These are phyloP conservation scores for Kuschelorhynchus macadamiae DNA, from an alignment of 2,888 invertebrate genomes.

Conservation along the genomic window DNA sequence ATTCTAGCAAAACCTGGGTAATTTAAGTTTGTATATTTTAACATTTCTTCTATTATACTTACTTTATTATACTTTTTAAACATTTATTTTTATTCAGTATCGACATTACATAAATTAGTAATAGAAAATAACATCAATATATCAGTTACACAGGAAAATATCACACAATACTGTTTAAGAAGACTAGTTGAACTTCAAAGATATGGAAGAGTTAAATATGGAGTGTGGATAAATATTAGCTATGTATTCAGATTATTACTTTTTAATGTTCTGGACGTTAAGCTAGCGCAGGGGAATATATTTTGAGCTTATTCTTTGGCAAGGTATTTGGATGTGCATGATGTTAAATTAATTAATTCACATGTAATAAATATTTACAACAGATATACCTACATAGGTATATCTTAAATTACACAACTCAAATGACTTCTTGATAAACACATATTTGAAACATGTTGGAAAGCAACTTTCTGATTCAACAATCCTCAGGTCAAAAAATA, in stretches of 20 bases:
- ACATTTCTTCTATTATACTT: too few relatives aligned
- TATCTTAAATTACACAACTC: constrained; percentile 22
- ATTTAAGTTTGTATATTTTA: too few relatives aligned
- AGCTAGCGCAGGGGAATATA: constrained; percentile 4
- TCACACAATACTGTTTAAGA: constrained; percentile 20
- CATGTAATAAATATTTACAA: constrained; percentile 14
- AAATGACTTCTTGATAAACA: constrained; percentile 6
- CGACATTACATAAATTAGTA: too few relatives aligned
- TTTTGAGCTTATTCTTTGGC: background rate
- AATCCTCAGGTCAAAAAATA: background rate
- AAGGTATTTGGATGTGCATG: background rate
- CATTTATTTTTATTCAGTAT: too few relatives aligned
- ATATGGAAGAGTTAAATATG: constrained; percentile 24
- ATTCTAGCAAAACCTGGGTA: too few relatives aligned
- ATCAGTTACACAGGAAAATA: constrained; percentile 8
- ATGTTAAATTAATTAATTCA: background rate
- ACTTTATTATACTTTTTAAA: too few relatives aligned
- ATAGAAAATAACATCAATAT: background rate
- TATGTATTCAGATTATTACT: constrained; percentile 16
- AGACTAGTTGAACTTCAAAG: constrained; percentile 24
- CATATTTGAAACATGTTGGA: background rate
- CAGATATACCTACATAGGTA: too few relatives aligned
- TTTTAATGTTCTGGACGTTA: constrained; percentile 18
- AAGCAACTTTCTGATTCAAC: background rate
- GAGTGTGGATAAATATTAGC: constrained; percentile 14